These are phyloP conservation scores for Acanthiza pusilla DNA, from an alignment of 2,797 vertebrate species.

Conservation along the genomic window DNA sequence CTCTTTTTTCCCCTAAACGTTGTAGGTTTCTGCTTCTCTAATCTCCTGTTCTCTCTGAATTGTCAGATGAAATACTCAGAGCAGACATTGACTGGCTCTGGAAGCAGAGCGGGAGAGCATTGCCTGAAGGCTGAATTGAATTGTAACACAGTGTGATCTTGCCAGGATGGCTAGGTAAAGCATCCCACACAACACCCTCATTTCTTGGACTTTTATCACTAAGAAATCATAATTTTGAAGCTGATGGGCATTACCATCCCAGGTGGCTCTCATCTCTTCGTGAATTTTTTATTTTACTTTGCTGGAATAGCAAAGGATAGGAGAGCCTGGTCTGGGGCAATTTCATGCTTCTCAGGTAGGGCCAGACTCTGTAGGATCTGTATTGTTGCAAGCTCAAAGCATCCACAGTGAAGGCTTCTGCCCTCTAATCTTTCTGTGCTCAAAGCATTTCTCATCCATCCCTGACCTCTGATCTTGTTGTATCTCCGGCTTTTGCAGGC, in stretches of 20 bases:
- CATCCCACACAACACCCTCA: background rate
- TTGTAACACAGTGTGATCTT: background rate
- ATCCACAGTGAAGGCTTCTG: background rate
- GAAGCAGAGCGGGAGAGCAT: background rate
- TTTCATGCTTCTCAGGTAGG: background rate
- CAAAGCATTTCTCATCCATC: background rate
- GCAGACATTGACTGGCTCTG: background rate
- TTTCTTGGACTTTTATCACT: background rate
- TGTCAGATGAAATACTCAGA: background rate
- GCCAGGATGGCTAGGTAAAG: background rate
- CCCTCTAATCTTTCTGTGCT: background rate
- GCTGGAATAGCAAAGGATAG: background rate
- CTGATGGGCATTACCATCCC: background rate
- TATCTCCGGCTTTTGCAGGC: background rate
- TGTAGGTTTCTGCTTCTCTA: background rate
- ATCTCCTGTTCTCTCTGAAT: background rate
- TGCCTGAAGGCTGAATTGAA: conserved; percentile 21
- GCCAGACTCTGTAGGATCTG: background rate
- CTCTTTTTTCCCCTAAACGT: accelerated
- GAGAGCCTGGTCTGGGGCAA: background rate
- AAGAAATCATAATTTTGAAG: background rate
- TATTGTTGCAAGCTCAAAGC: background rate
- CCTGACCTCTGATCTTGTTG: background rate
- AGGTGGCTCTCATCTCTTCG: background rate
- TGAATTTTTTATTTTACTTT: background rate